Conservation (phyloP, 2,888 invertebrate genomes). For the Metopia argyrocephala region DNA sequence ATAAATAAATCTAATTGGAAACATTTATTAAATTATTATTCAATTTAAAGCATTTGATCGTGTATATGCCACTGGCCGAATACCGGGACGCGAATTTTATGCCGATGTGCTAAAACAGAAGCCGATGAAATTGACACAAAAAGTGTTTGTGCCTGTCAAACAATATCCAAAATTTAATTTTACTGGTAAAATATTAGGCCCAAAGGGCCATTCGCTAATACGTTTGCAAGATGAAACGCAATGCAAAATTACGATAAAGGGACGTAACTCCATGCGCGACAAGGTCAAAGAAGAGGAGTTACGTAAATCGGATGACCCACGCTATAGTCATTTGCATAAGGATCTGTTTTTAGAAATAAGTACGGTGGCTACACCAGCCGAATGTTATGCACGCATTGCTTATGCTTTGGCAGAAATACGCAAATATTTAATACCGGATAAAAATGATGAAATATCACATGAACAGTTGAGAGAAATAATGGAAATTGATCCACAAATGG, state of each 20-base stretch:
- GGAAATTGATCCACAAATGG: slow-evolving; percentile 66
- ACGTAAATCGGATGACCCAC: slow-evolving; percentile 89
- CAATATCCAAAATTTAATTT: slow-evolving; percentile 88
- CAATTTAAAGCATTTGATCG: slow-evolving; percentile 83
- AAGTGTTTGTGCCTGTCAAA: slow-evolving; percentile 78
- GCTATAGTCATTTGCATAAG: slow-evolving; percentile 91
- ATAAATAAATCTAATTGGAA: neutral
- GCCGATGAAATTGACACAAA: slow-evolving; percentile 76
- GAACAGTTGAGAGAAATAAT: slow-evolving; percentile 88
- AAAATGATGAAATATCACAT: slow-evolving; percentile 87
- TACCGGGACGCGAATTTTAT: slow-evolving; percentile 84
- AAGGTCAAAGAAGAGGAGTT: slow-evolving; percentile 89
- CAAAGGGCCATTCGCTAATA: slow-evolving; percentile 95
- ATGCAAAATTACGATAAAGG: slow-evolving; percentile 96
- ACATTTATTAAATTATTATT: neutral
- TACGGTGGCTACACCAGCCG: slow-evolving; percentile 90
- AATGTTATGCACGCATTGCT: slow-evolving; percentile 90
- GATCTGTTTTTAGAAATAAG: slow-evolving; percentile 93
- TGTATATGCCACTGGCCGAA: slow-evolving; percentile 84
- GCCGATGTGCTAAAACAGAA: slow-evolving; percentile 86
- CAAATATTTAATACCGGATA: slow-evolving; percentile 80
- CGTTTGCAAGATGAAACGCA: slow-evolving; percentile 95
- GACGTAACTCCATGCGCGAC: slow-evolving; percentile 95
- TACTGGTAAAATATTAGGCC: slow-evolving; percentile 94
- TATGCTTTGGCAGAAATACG: slow-evolving; percentile 89